Percentiles rank a stretch among this genome's conserved stretches.
Evolutionary conservation across 37 sponge, comb jelly and placozoan species (phyloP).

Genomic region (Amphimedon queenslandica): DNA sequence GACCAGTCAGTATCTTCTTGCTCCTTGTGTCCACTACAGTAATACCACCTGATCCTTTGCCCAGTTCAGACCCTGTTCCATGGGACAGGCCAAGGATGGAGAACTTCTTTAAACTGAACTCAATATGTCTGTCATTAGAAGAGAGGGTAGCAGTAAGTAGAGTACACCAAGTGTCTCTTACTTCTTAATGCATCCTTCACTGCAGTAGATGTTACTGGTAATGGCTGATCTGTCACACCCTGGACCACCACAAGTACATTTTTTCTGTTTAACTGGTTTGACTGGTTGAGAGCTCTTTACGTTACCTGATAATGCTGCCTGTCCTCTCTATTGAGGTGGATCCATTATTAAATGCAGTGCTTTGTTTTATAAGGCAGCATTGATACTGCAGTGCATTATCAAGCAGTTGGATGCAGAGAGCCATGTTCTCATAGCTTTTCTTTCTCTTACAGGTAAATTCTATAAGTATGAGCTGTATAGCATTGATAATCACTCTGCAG

Average conservation of each 20-base stretch:
- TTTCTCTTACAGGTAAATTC: no score
- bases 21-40: slow-evolving; percentile 63
- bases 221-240: slow-evolving; percentile 28
- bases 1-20: slow-evolving; percentile 58
- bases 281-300: no score
- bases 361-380: no score
- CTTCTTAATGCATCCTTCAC: slow-evolving; percentile 45
- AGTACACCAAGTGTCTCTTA: neutral
- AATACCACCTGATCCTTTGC: slow-evolving; percentile 49
- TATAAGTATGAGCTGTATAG: no score
- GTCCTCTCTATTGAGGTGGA: neutral
- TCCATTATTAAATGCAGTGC: neutral
- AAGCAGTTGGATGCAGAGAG: no score
- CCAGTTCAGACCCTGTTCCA: slow-evolving; percentile 26
- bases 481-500: no score
- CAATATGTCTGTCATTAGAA: slow-evolving; percentile 9
- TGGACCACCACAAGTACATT: slow-evolving; percentile 47
- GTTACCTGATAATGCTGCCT: no score
- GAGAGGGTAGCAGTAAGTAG: neutral
- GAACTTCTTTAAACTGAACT: slow-evolving; percentile 30
- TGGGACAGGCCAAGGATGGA: slow-evolving; percentile 39
- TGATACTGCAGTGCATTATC: no score
- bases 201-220: slow-evolving; percentile 51
- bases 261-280: no score
- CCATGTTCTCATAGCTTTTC: no score